Conservation (phyloP, 1,140 invertebrate species). For the Melanaphis sacchari region DNA sequence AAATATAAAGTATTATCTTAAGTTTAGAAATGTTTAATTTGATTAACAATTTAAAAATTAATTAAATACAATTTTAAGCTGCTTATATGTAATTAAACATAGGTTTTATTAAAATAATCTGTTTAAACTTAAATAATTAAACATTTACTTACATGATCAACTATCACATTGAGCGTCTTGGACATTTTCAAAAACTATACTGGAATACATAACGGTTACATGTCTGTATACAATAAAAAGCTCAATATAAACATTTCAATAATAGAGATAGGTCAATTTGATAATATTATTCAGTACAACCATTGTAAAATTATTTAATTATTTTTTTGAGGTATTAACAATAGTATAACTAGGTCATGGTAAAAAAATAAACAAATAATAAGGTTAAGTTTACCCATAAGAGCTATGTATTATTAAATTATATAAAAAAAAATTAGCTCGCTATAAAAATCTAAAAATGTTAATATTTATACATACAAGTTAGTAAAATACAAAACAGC, state of each 20-base stretch:
- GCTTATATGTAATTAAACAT: background rate
- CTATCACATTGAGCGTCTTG: background rate
- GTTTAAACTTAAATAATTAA: background rate
- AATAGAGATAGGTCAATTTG: slow-evolving; percentile 28
- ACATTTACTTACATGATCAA: slow-evolving; percentile 38
- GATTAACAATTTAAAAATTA: background rate
- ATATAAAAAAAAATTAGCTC: background rate
- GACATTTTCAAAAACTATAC: slow-evolving; percentile 29
- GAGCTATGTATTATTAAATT: background rate
- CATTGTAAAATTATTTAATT: background rate
- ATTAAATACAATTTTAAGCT: background rate
- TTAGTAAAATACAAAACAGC: background rate
- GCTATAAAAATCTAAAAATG: background rate
- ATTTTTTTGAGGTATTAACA: background rate
- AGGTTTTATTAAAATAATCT: background rate
- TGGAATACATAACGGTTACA: background rate
- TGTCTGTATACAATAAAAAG: background rate
- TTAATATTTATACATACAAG: background rate
- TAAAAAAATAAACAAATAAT: background rate
- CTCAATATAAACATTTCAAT: background rate
- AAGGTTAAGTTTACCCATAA: background rate
- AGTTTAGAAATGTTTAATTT: background rate
- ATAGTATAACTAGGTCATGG: background rate
- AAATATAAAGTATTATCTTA: background rate
- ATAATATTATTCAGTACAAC: background rate